Percentiles rank a stretch among this genome's conserved stretches.
Conservation (phyloP, 2,113 vertebrate species). For the Syrmaticus mikado region DNA sequence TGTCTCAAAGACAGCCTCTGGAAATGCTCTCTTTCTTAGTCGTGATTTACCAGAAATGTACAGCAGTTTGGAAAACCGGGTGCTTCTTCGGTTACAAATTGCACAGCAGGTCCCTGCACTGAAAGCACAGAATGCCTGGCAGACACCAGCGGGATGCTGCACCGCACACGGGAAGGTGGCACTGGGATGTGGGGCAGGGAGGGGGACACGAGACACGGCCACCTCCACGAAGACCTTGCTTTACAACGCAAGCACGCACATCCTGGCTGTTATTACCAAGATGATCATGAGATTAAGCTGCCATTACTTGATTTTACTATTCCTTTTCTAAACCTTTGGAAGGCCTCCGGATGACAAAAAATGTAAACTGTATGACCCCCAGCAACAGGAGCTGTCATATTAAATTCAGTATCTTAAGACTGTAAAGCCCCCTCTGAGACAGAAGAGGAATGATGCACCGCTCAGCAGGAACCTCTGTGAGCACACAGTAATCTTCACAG, state of each 20-base stretch:
- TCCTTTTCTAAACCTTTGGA: neutral
- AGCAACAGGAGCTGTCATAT: slow-evolving; percentile 8
- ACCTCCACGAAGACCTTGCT: neutral
- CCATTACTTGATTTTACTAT: neutral
- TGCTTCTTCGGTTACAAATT: neutral
- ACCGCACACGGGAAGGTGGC: neutral
- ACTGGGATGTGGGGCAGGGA: neutral
- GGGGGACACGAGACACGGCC: neutral
- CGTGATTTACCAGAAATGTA: neutral
- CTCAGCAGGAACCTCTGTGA: neutral
- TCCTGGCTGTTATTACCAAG: neutral
- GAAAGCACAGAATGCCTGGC: neutral
- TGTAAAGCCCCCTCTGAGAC: neutral
- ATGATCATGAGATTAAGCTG: neutral
- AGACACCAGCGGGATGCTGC: neutral
- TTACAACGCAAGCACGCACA: rapidly evolving
- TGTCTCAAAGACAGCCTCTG: neutral
- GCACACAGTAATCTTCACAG: neutral
- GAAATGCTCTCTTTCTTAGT: neutral
- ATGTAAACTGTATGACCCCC: neutral
- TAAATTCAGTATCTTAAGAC: neutral
- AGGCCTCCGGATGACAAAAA: neutral
- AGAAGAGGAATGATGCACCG: neutral
- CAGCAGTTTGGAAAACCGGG: neutral
- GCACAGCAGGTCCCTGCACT: too few relatives aligned